Percentiles rank a stretch among this genome's conserved stretches.
These are phyloP conservation scores for Synergus itoensis DNA, from an alignment of 2,888 invertebrate genomes.

Conservation along the genomic window DNA sequence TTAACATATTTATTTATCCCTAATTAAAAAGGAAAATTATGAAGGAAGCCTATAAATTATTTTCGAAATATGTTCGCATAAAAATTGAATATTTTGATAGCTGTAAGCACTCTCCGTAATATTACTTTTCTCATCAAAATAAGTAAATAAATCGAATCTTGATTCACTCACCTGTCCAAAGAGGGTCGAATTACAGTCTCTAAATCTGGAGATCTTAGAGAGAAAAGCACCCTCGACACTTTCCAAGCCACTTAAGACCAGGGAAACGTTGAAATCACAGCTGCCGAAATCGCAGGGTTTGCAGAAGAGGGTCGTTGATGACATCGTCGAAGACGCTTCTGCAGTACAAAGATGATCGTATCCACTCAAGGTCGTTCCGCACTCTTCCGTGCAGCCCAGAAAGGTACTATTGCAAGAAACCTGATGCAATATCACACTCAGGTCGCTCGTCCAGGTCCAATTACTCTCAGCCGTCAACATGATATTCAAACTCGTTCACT, in stretches of 20 bases:
- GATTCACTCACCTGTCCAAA: slow-evolving; percentile 52
- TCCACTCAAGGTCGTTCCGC: slow-evolving; percentile 54
- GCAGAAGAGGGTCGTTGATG: slow-evolving; percentile 64
- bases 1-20: too few species aligned
- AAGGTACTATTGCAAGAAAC: slow-evolving; percentile 65
- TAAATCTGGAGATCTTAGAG: slow-evolving; percentile 62
- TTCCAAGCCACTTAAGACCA: slow-evolving; percentile 65
- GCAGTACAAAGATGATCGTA: slow-evolving; percentile 66
- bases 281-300: slow-evolving; percentile 64
- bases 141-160: neutral
- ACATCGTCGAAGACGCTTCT: slow-evolving; percentile 47
- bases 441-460: slow-evolving; percentile 63
- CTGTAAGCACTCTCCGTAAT: too few species aligned
- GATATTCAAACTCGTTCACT: slow-evolving; percentile 40
- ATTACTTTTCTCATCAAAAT: neutral
- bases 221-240: slow-evolving; percentile 67
- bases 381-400: slow-evolving; percentile 59
- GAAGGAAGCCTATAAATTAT: too few species aligned
- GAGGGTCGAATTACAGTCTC: slow-evolving; percentile 63
- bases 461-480: slow-evolving; percentile 59
- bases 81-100: too few species aligned
- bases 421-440: slow-evolving; percentile 64
- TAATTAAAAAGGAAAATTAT: too few species aligned
- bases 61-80: too few species aligned
- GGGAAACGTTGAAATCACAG: slow-evolving; percentile 66